Evolutionary conservation across 2,113 vertebrate genomes (phyloP), one percentile per base, ranked within the genome.

Genomic region (Zootoca vivipara): DNA sequence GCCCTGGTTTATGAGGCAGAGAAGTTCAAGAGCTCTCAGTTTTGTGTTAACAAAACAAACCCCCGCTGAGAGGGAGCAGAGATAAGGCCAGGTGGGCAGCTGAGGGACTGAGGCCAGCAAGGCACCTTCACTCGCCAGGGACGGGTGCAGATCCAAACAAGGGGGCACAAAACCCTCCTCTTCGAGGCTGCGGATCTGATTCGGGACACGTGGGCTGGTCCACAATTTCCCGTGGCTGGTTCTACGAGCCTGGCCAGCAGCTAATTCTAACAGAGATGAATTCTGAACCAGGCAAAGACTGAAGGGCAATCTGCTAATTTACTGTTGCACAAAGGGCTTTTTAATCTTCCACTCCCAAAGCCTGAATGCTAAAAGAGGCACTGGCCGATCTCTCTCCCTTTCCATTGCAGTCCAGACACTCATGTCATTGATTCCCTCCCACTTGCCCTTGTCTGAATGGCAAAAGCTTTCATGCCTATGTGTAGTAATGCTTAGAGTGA

Each of bases 31-130:
- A 62, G 56, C 52, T 75, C 73, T 78, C 7, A 16, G 33, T 78
- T 65, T 78, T 85, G 56, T 52, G 80, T 62, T 67, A 65, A 77
- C 79, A 82, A 65, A 85, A 88, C 81, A 88, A 82, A 46, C 38
- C 38, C 46, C 72, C 22, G 22, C 70, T 52, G 72, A 65, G 70
- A 82, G 38, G 38, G 62, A 75, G 70, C 12, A 75, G 46, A 75
- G 80, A 87, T 82, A 87, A 87, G 52, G 70, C 86, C 28, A 42
- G 26, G 78, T 8, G 28, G 16, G 52, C 8, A 64, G 70, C 35
- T 42, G 28, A 73, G 56, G 58, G 52, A 46, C 42, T 30, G 7
- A 73, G 42, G 8, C 4, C 3, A 10, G 84, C 7, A 35, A 28
- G 69, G 46, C 69, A 74, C 46, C 67, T 33, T 73, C 70, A 58